Evolutionary conservation across 2,888 invertebrate genomes (phyloP).

Genomic region (Eupsilia transversa): DNA sequence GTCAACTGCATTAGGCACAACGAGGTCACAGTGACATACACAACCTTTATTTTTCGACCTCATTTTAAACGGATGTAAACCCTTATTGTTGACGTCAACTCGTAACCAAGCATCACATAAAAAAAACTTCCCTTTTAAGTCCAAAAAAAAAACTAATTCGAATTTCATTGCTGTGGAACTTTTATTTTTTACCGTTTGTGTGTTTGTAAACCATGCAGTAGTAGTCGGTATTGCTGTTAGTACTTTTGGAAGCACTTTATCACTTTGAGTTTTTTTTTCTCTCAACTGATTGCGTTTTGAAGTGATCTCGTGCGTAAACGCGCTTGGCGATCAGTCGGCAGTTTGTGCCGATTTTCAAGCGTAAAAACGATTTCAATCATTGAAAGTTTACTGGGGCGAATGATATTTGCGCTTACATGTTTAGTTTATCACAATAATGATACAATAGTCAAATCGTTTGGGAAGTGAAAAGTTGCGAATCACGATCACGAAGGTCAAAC

Average conservation of each 20-base stretch:
- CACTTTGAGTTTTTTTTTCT: conserved; percentile 31
- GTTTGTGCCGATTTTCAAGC: conserved; percentile 17
- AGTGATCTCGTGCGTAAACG: conserved; percentile 54
- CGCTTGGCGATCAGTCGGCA: conserved; percentile 34
- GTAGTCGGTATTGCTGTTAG: conserved; percentile 20
- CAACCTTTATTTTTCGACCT: neutral
- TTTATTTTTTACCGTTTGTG: conserved; percentile 24
- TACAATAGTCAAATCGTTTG: neutral
- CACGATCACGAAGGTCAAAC: neutral
- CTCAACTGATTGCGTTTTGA: conserved; percentile 56
- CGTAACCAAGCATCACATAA: neutral
- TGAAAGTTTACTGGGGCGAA: neutral
- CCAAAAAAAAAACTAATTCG: neutral
- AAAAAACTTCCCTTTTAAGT: neutral
- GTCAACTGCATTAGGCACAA: neutral
- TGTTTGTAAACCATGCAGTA: conserved; percentile 28
- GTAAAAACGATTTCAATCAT: neutral
- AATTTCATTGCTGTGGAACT: conserved; percentile 22
- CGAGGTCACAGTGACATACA: too few species aligned
- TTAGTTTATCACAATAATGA: neutral
- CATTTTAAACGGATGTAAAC: neutral
- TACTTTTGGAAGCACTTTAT: conserved; percentile 47
- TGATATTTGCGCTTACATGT: neutral
- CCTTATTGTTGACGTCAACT: neutral
- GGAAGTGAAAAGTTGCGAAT: neutral